Base-by-base conservation (phyloP, 2,113 vertebrate species). In the Sapajus apella region DNA sequence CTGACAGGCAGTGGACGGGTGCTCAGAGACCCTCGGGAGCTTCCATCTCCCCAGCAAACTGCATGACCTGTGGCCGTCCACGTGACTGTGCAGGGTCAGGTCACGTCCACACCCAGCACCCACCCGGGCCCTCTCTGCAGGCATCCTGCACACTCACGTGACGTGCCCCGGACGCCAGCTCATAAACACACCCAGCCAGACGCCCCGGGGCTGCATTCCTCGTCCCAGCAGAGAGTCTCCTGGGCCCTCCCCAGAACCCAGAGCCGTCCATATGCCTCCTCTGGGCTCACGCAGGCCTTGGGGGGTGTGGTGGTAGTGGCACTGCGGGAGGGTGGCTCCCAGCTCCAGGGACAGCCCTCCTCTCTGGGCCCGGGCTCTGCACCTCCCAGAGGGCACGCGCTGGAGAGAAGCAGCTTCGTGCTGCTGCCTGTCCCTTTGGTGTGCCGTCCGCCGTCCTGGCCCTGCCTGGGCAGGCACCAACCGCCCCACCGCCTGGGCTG, bases 141-240 rank as follows among this genome's bases (percentile, higher is more conserved):
- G 37, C 2, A 2, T 0, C 0, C 21, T 0, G 1, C 47, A 14
- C 0, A 25, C 40, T 43, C 23, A 25, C 13, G 14, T 1, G 4
- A 0, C 5, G n/a, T 30, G 16, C 58, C 5, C 3, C 45, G 3
- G 55, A 13, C 7, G 14, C 43, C 6, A 7, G 30, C 43, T 1
- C 4, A 32, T n/a, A 10, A 11, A 47, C 50, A 35, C 6, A 4
- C 32, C 11, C 30, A 23, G 64, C 70, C 64, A 23, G 5, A 20
- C 9, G 3, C 52, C n/a, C 37, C 1, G 5, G 40, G 21, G 50
- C n/a, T 9, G 5, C 6, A 1, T 30, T 10, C 25, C 52, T 20
- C 13, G 25, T 32, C 23, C 23, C 43, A 52, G 56, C 73, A 27
- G 82, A 50, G 17, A 30, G n/a, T 14, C 77, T 8, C 0, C 8